Evolutionary conservation across 1,140 invertebrate species (phyloP), one percentile per base, ranked within the genome.

Genomic region (Tetragnatha versicolor): DNA sequence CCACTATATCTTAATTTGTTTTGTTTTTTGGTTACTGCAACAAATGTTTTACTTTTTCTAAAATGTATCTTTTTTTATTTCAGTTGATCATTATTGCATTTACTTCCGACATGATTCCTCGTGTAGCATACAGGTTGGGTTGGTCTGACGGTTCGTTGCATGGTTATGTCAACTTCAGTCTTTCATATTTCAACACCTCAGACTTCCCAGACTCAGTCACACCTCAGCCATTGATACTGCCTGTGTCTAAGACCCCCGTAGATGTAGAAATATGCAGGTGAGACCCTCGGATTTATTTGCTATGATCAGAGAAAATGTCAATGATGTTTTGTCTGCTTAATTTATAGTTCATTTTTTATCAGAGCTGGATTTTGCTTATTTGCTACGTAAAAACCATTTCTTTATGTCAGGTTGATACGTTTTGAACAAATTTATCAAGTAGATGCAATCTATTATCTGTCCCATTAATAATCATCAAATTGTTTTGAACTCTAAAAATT

Each of bases 11-110:
- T n/a, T n/a, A n/a, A n/a, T n/a, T n/a, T n/a, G n/a, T n/a, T n/a
- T n/a, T n/a, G n/a, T n/a, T n/a, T n/a, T n/a, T n/a, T n/a, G n/a
- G n/a, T n/a, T n/a, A n/a, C n/a, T n/a, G n/a, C n/a, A n/a, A n/a
- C n/a, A n/a, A n/a, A 51, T 35, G 42, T 45, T 14, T 20, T 77
- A 61, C 69, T 63, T 77, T 20, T 37, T 75, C 83, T 82, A 31
- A 79, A 10, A 66, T 3, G 2, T 31, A 35, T 47, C 45, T 33
- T 83, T 37, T 80, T 83, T 76, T 87, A 87, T 84, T 82, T 10
- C 85, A 98, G 96, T 97, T 93, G 61, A 96, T 98, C 83, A 97
- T 99, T 63, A 99, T 99, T 84, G 97, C 97, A 42, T 99, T 99
- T 87, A 98, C 97, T 3, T 98, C 96, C 0, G 96, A 98, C 83